Percentiles rank a stretch among this genome's conserved stretches.
phyloP scores from a whole-genome alignment of 2,888 invertebrate species.

The Agrochola lota region DNA sequence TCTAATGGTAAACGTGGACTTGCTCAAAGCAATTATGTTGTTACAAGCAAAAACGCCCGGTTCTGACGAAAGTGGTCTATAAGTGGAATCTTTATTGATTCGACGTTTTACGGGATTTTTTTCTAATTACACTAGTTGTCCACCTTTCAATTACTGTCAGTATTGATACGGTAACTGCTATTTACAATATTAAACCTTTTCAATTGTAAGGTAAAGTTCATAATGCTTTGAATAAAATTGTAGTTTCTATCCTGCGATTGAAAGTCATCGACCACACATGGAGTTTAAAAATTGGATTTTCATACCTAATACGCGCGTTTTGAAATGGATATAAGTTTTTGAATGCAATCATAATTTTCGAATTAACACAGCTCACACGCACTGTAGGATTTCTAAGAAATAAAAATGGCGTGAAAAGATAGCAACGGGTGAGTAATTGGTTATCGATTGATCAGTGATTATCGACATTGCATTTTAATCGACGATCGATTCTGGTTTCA shows the following conservation, averaged over 20 bases:
- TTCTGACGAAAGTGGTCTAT: conserved; percentile 62
- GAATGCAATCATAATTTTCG: conserved; percentile 65
- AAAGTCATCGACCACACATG: conserved; percentile 73
- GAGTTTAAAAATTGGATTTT: conserved; percentile 67
- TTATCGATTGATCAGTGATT: conserved; percentile 55
- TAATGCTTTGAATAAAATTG: conserved; percentile 38
- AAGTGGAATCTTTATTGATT: conserved; percentile 64
- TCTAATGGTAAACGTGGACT: conserved; percentile 36
- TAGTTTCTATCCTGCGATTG: conserved; percentile 51
- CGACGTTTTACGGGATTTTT: conserved; percentile 64
- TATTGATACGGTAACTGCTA: conserved; percentile 37
- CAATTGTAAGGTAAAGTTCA: conserved; percentile 29
- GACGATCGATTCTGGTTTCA: conserved; percentile 49
- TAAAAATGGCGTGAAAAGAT: conserved; percentile 56
- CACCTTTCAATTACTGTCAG: conserved; percentile 69
- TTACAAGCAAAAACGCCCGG: conserved; percentile 54
- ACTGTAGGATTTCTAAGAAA: conserved; percentile 26
- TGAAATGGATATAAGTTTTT: conserved; percentile 59
- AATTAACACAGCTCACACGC: conserved; percentile 57
- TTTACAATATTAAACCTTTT: conserved; percentile 46
- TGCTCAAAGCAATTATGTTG: conserved; percentile 48
- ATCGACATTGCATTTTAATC: conserved; percentile 52
- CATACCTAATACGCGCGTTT: conserved; percentile 38
- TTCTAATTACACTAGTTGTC: conserved; percentile 67
- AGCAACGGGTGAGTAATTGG: conserved; percentile 49